A percentile compares a stretch with the other conserved stretches of the same genome.
Conservation (phyloP, 2,113 vertebrate species). For the Asarcornis scutulata region DNA sequence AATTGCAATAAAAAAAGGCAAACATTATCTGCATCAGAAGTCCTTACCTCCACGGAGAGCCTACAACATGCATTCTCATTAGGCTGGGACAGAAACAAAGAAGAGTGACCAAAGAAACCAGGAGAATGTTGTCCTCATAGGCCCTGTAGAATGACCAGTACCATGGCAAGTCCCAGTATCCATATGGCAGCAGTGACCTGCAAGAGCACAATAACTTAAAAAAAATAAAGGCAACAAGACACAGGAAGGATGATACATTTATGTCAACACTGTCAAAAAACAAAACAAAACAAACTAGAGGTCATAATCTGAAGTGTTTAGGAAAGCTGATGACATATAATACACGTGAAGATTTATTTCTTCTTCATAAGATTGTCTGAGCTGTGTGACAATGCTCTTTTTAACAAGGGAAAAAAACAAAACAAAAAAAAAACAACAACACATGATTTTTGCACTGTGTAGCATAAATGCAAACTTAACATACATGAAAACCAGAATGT, state of each 20-base stretch:
- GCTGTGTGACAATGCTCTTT: background rate
- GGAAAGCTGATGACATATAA: background rate
- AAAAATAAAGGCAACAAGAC: background rate
- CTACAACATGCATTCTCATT: background rate
- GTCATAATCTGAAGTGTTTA: background rate
- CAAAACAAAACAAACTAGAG: background rate
- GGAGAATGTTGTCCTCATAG: background rate
- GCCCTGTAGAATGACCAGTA: background rate
- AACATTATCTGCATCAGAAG: too few species aligned
- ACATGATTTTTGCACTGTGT: too few species aligned
- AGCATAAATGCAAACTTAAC: background rate
- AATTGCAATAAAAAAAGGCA: background rate
- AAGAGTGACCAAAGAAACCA: background rate
- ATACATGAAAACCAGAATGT: background rate
- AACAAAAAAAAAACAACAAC: too few species aligned
- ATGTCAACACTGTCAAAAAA: background rate
- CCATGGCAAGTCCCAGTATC: background rate
- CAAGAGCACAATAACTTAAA: background rate
- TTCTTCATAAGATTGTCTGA: background rate
- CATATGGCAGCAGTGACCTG: background rate
- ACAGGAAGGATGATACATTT: background rate
- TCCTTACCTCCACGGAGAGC: background rate
- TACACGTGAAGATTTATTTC: background rate
- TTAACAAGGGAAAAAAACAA: too few species aligned
- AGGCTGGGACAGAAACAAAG: background rate